These are phyloP conservation scores for Bolborhynchus lineola DNA, from an alignment of 2,113 vertebrate species.

Conservation along the genomic window DNA sequence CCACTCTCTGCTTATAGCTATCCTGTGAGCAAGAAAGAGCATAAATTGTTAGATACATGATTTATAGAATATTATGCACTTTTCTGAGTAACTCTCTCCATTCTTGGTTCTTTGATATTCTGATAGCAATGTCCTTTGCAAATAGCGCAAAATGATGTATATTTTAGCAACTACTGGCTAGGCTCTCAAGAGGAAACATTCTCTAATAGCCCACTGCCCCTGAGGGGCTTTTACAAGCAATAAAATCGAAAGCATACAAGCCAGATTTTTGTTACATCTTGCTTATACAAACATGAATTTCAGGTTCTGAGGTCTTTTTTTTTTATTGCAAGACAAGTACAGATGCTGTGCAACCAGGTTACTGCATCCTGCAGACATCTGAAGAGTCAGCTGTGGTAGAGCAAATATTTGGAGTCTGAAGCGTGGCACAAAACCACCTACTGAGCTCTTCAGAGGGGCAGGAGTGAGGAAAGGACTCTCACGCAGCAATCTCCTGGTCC, in stretches of 20 bases:
- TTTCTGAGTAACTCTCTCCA: neutral
- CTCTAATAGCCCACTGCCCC: conserved; percentile 34
- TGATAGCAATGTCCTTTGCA: conserved; percentile 30
- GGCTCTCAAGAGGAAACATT: conserved; percentile 41
- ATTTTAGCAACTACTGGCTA: conserved; percentile 43
- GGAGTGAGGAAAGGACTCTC: neutral
- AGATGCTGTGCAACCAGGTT: neutral
- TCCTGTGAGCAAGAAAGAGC: conserved; percentile 29
- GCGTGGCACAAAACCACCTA: neutral
- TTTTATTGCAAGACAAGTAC: neutral
- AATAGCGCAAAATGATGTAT: conserved; percentile 52
- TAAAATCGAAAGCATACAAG: conserved; percentile 28
- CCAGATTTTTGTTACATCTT: conserved; percentile 12
- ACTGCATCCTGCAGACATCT: neutral
- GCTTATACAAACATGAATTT: conserved; percentile 18
- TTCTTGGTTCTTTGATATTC: conserved; percentile 45
- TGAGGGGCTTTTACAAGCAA: conserved; percentile 44
- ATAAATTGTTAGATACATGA: conserved; percentile 52
- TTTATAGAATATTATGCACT: conserved; percentile 49
- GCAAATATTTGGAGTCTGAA: neutral
- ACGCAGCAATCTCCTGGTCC: neutral
- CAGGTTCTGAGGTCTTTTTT: neutral
- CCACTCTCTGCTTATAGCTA: conserved; percentile 39
- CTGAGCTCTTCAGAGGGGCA: neutral
- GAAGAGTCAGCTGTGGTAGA: neutral